Percentiles rank a stretch among this genome's conserved stretches.
phyloP scores from a whole-genome alignment of 2,797 vertebrate genomes.

The Austrolebias charrua region DNA sequence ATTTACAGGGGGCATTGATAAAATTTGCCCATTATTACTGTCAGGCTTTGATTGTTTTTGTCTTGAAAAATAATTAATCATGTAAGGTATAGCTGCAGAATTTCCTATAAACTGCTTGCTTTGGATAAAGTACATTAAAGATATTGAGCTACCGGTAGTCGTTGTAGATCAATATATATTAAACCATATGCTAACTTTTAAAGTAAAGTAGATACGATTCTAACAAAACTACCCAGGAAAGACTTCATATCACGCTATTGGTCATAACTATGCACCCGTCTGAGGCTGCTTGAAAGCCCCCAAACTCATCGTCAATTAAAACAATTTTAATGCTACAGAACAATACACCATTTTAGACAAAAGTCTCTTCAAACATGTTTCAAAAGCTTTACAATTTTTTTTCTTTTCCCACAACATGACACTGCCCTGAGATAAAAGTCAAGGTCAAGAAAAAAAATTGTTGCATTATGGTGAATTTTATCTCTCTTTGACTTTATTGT shows the following conservation, averaged over 20 bases:
- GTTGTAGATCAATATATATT: background rate
- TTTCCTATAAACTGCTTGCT: constrained; percentile 1
- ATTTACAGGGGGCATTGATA: constrained; percentile 47
- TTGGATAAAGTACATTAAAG: background rate
- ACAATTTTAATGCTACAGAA: too few species aligned
- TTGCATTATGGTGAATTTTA: too few species aligned
- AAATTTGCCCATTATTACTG: constrained; percentile 30
- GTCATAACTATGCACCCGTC: background rate
- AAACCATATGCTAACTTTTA: background rate
- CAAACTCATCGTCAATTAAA: too few species aligned
- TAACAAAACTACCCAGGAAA: background rate
- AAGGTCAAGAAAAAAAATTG: too few species aligned
- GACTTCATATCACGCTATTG: background rate
- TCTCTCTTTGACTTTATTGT: too few species aligned
- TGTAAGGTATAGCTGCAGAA: constrained; percentile 17
- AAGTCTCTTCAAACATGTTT: too few species aligned
- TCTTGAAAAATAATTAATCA: constrained; percentile 18
- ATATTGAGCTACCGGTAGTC: background rate
- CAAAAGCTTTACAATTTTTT: too few species aligned
- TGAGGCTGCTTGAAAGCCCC: background rate
- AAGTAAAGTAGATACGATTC: background rate
- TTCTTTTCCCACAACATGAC: too few species aligned
- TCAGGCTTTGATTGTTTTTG: constrained; percentile 18
- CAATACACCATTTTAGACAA: too few species aligned
- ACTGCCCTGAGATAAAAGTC: too few species aligned